Evolutionary conservation across 1,140 invertebrate species (phyloP).

Genomic region (Ooceraea biroi): DNA sequence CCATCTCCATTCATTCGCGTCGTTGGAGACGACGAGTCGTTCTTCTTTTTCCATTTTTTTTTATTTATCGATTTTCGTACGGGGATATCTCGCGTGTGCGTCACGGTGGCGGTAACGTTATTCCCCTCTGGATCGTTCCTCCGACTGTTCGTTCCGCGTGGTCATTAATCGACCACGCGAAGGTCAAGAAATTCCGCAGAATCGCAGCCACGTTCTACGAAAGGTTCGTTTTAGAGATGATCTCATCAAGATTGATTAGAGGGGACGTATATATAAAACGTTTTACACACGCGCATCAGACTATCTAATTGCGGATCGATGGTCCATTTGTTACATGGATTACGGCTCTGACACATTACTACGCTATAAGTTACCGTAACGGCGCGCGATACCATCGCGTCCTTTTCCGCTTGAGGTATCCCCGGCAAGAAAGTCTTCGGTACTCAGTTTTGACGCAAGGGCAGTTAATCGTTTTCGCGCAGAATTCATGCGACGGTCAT

Average conservation of each 20-base stretch:
- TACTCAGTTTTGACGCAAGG: neutral
- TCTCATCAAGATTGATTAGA: constrained; percentile 50
- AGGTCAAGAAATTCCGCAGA: constrained; percentile 21
- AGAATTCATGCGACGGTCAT: constrained; percentile 25
- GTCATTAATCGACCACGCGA: constrained; percentile 33
- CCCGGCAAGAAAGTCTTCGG: neutral
- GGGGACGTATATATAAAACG: constrained; percentile 3
- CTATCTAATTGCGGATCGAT: constrained; percentile 44
- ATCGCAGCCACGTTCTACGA: constrained; percentile 14
- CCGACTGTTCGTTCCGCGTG: neutral
- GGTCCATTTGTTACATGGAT: constrained; percentile 36
- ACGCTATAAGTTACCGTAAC: constrained; percentile 19
- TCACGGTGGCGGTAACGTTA: constrained; percentile 29
- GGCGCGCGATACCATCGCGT: neutral
- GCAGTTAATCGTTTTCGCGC: neutral
- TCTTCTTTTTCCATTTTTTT: neutral
- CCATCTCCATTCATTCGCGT: constrained; percentile 24
- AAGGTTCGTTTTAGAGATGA: constrained; percentile 45
- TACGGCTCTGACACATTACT: constrained; percentile 14
- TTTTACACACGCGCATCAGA: neutral
- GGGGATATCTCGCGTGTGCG: neutral
- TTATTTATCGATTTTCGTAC: constrained; percentile 16
- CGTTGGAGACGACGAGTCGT: neutral
- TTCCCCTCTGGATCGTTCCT: neutral
- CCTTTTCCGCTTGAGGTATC: neutral